phyloP scores from a whole-genome alignment of 2,113 vertebrate genomes.

The Platichthys flesus region DNA sequence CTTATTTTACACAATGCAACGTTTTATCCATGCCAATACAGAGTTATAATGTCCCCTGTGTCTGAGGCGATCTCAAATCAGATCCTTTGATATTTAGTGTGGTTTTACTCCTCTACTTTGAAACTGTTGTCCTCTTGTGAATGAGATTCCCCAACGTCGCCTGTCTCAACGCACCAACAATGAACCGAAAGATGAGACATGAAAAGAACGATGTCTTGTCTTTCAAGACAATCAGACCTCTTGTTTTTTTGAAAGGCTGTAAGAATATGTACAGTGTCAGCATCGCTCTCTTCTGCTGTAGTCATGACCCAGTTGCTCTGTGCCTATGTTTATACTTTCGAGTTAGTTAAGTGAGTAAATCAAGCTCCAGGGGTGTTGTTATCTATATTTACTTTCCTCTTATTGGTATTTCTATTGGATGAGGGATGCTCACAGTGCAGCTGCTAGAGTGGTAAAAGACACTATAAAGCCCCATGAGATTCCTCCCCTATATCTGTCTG shows the following conservation, averaged over 20 bases:
- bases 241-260: conserved; percentile 15
- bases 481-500: conserved; percentile 43
- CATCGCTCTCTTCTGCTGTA: not conserved
- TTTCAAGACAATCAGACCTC: conserved; percentile 32
- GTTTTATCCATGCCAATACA: conserved; percentile 1
- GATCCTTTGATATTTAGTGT: conserved; percentile 30
- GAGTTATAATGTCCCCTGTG: not conserved
- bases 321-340: conserved; percentile 37
- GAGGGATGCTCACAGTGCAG: conserved; percentile 60
- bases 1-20: not conserved
- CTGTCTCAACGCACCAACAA: conserved; percentile 21
- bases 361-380: conserved; percentile 46
- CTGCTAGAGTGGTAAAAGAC: conserved; percentile 66
- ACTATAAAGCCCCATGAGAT: conserved; percentile 56
- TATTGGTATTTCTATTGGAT: conserved; percentile 48
- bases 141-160: not conserved
- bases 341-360: conserved; percentile 54
- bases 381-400: conserved; percentile 54
- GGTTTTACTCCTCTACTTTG: conserved; percentile 11
- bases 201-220: conserved; percentile 21
- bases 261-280: not conserved
- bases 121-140: conserved; percentile 3
- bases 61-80: conserved; percentile 25
- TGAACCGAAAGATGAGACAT: conserved; percentile 23
- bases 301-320: conserved; percentile 26